Conservation (phyloP, 2,797 vertebrate genomes). For the Vespertilio murinus region DNA sequence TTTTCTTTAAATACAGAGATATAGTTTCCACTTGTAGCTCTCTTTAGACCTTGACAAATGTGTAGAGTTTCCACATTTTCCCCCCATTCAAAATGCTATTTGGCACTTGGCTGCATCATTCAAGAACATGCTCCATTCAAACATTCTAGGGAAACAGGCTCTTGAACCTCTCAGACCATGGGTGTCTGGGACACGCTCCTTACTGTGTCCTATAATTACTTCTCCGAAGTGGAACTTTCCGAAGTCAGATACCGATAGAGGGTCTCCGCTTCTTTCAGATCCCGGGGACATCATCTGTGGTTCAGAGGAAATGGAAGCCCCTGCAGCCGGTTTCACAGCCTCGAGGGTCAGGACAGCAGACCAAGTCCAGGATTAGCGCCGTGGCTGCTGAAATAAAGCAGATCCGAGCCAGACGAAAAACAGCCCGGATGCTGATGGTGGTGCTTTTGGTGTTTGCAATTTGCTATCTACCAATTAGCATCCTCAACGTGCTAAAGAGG, state of each 20-base stretch:
- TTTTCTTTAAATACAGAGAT: background rate
- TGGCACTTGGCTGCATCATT: background rate
- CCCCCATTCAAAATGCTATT: background rate
- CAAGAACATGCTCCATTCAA: background rate
- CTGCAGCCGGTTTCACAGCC: conserved; percentile 86
- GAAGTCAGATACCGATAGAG: conserved; percentile 28
- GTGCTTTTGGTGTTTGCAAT: conserved; percentile 96
- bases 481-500: conserved; percentile 98
- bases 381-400: conserved; percentile 97
- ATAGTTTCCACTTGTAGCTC: background rate
- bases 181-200: background rate
- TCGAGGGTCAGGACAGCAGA: conserved; percentile 84
- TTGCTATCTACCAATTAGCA: conserved; percentile 97
- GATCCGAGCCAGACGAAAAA: conserved; percentile 93
- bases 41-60: background rate
- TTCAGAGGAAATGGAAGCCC: conserved; percentile 94
- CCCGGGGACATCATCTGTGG: conserved; percentile 93
- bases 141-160: background rate
- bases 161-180: background rate
- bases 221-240: conserved; percentile 24
- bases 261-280: conserved; percentile 86
- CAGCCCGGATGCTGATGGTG: conserved; percentile 97
- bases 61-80: background rate
- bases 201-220: background rate
- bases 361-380: conserved; percentile 88